Percentiles rank a stretch among this genome's conserved stretches.
Conservation (phyloP, 1,140 invertebrate genomes). For the Chelonus insularis region DNA sequence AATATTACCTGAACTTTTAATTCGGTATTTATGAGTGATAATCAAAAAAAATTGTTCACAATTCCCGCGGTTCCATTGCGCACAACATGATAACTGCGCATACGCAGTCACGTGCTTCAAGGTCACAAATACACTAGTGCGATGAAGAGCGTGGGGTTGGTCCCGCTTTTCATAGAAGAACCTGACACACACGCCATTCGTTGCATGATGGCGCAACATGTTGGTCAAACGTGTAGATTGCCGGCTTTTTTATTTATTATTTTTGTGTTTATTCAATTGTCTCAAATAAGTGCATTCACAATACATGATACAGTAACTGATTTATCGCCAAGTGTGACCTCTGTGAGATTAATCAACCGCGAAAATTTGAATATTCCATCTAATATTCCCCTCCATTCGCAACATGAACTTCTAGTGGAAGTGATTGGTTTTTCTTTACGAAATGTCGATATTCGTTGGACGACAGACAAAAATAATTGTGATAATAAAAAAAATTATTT, state of each 20-base stretch:
- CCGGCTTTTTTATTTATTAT: constrained; percentile 46
- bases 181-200: constrained; percentile 41
- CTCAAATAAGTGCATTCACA: constrained; percentile 31
- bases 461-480: constrained; percentile 25
- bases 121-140: constrained; percentile 47
- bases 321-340: constrained; percentile 26
- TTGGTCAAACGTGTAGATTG: constrained; percentile 42
- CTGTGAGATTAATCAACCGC: constrained; percentile 24
- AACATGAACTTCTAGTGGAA: constrained; percentile 18
- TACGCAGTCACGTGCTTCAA: constrained; percentile 31
- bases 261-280: constrained; percentile 41
- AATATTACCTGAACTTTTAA: too few species aligned
- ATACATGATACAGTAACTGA: constrained; percentile 11
- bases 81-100: constrained; percentile 16
- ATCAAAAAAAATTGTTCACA: too few species aligned
- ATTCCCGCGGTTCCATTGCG: too few species aligned
- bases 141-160: not conserved
- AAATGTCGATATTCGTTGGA: constrained; percentile 38
- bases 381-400: not conserved
- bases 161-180: too few species aligned
- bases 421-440: constrained; percentile 35
- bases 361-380: not conserved
- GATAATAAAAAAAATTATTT: constrained; percentile 29
- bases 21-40: too few species aligned
- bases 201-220: constrained; percentile 57